These are phyloP conservation scores for Champsocephalus esox DNA, from an alignment of 2,797 vertebrate genomes.

Conservation along the genomic window DNA sequence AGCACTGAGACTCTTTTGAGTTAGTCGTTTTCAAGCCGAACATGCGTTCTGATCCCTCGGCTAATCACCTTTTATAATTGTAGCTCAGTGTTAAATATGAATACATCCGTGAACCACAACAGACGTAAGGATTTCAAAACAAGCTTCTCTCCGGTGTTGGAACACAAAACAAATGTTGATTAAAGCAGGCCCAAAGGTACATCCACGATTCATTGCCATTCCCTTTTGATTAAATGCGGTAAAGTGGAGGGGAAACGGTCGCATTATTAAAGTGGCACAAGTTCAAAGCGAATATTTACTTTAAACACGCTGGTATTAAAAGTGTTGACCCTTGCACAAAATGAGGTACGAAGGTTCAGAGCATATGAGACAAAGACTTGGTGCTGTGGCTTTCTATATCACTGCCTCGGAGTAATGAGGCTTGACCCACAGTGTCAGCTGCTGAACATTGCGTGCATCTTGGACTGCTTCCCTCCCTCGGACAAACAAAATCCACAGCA, in stretches of 20 bases:
- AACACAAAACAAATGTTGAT: constrained; percentile 40
- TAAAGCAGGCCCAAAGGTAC: constrained; percentile 32
- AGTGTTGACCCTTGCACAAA: constrained; percentile 47
- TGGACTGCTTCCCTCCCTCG: constrained; percentile 32
- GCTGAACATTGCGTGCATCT: constrained; percentile 55
- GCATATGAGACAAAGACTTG: constrained; percentile 53
- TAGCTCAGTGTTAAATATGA: constrained; percentile 10
- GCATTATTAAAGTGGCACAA: constrained; percentile 54
- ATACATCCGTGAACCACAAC: constrained; percentile 3
- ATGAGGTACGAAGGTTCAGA: constrained; percentile 65
- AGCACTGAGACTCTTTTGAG: constrained; percentile 20
- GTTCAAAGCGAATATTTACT: constrained; percentile 55
- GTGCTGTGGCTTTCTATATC: constrained; percentile 51
- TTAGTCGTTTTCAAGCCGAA: constrained; percentile 18
- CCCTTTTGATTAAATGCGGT: constrained; percentile 48
- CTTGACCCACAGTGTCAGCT: constrained; percentile 63
- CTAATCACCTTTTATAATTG: constrained; percentile 32
- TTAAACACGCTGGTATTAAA: constrained; percentile 47
- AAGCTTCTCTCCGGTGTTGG: constrained; percentile 16
- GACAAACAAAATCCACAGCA: constrained; percentile 40
- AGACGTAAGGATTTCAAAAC: constrained; percentile 32
- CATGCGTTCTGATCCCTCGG: constrained; percentile 14
- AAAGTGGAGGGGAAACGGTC: constrained; percentile 31
- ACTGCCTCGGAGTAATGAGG: constrained; percentile 61
- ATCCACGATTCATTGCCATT: constrained; percentile 28